These are phyloP conservation scores for Metopolophium dirhodum DNA, from an alignment of 1,140 invertebrate species.

Conservation along the genomic window DNA sequence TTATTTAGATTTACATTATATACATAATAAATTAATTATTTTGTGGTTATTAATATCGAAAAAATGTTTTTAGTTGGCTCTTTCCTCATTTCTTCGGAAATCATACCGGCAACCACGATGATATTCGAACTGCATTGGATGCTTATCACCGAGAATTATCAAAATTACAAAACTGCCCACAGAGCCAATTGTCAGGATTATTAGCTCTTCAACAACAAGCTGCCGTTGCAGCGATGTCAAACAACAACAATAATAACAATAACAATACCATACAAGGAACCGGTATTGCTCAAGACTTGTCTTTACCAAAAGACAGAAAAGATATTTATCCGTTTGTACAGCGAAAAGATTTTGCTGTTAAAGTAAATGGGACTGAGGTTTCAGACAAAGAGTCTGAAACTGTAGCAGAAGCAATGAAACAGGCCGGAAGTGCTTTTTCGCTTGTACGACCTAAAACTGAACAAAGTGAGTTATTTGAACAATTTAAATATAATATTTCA, in stretches of 20 bases:
- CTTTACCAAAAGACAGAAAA: slow-evolving; percentile 72
- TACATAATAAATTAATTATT: not conserved
- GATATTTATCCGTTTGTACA: slow-evolving; percentile 39
- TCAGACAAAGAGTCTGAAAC: slow-evolving; percentile 59
- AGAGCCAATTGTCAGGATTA: slow-evolving; percentile 57
- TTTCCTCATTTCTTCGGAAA: slow-evolving; percentile 80
- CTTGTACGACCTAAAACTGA: slow-evolving; percentile 82
- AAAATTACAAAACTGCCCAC: slow-evolving; percentile 68
- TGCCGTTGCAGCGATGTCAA: slow-evolving; percentile 43
- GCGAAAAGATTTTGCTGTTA: slow-evolving; percentile 53
- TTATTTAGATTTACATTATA: not conserved
- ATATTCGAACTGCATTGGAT: slow-evolving; percentile 86
- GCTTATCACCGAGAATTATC: slow-evolving; percentile 91
- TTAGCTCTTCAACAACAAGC: slow-evolving; percentile 54
- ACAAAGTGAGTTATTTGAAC: slow-evolving; percentile 65
- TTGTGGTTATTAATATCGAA: not conserved
- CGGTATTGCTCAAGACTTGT: slow-evolving; percentile 82
- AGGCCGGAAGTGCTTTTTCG: slow-evolving; percentile 84
- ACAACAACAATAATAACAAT: slow-evolving; percentile 53
- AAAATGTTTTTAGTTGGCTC: slow-evolving; percentile 61
- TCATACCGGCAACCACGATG: slow-evolving; percentile 75
- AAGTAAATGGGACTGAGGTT: slow-evolving; percentile 56
- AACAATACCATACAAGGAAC: slow-evolving; percentile 64
- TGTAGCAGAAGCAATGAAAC: slow-evolving; percentile 71
- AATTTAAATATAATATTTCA: not conserved